Conservation (phyloP, 2,797 vertebrate species). For the Craterocephalus amniculus region DNA sequence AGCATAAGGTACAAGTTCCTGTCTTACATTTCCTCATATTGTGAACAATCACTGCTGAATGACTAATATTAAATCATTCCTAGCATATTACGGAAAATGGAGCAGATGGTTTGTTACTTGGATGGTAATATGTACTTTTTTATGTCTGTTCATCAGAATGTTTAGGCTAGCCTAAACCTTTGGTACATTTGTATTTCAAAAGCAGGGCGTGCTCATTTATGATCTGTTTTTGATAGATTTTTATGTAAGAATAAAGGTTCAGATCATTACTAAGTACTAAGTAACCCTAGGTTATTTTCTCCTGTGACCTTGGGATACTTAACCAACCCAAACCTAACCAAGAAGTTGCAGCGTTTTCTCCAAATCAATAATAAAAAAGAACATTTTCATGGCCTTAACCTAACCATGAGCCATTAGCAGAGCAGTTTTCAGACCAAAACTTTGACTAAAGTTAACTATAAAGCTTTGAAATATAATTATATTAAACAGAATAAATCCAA, state of each 20-base stretch:
- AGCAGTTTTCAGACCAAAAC: background rate
- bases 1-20: background rate
- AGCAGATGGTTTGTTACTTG: background rate
- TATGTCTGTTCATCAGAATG: background rate
- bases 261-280: background rate
- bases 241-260: background rate
- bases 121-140: background rate
- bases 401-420: background rate
- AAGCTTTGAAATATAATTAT: background rate
- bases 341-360: too few species aligned
- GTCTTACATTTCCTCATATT: background rate
- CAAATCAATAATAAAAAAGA: too few species aligned
- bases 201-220: background rate
- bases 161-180: background rate
- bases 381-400: background rate
- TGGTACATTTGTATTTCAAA: background rate
- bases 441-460: background rate
- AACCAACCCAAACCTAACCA: background rate
- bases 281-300: background rate
- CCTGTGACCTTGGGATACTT: background rate
- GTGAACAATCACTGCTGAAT: background rate
- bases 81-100: background rate
- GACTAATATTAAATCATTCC: background rate
- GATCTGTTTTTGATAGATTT: too few species aligned
- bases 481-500: background rate